Percentiles rank a stretch among this genome's conserved stretches.
Evolutionary conservation across 2,113 vertebrate genomes (phyloP).

Genomic region (Sprattus sprattus): DNA sequence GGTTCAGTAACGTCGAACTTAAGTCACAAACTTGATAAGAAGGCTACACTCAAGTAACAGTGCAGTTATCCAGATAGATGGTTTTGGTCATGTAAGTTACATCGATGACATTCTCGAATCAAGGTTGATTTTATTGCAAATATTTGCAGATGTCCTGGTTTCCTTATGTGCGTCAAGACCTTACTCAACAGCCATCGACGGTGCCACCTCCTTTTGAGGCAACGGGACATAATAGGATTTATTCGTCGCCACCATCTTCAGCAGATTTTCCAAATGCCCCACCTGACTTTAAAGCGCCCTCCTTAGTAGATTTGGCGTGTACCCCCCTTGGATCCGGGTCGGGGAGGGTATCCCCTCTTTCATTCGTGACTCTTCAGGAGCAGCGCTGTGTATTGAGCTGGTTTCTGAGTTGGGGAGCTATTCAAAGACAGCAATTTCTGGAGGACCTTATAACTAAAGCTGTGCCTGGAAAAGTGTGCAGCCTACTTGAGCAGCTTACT

Average conservation of each 20-base stretch:
- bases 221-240: background rate
- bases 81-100: too few relatives aligned
- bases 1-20: too few relatives aligned
- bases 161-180: constrained; percentile 51
- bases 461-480: constrained; percentile 83
- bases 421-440: constrained; percentile 79
- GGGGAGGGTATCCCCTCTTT: constrained; percentile 57
- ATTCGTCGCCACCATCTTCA: background rate
- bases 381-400: constrained; percentile 85
- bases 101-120: background rate
- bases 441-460: constrained; percentile 84
- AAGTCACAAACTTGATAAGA: background rate
- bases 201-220: background rate
- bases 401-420: constrained; percentile 77
- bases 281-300: background rate
- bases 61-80: too few relatives aligned
- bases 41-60: too few relatives aligned
- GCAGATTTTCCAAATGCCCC: background rate
- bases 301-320: constrained; percentile 30
- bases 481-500: constrained; percentile 79
- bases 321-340: constrained; percentile 43
- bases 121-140: background rate
- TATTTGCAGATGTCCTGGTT: constrained; percentile 67
- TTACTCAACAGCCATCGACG: constrained; percentile 25
- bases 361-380: constrained; percentile 83